Evolutionary conservation across 1,140 invertebrate species (phyloP), one percentile per base, ranked within the genome.

Genomic region (Heterodera schachtii): DNA sequence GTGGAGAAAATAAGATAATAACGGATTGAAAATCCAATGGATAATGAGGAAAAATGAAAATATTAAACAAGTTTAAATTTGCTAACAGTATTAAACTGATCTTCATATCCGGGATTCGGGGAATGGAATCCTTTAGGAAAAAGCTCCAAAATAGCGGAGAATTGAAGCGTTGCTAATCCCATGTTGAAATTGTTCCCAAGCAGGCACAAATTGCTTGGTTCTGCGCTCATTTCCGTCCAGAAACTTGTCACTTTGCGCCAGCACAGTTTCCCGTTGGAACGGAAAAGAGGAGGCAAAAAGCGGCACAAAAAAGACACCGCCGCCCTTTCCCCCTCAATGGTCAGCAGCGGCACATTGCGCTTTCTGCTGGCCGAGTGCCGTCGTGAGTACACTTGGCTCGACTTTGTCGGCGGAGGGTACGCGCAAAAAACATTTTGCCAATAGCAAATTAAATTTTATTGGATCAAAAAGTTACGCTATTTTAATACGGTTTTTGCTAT

Each of bases 381-480:
- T 41, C 79, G 8, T 3, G 79, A 80, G 44, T 80, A 66, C 13
- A 75, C 79, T 31, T 80, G 70, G 60, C 67, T 80, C 19, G 79
- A 80, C 41, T 80, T 80, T 31, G 52, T 80, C 67, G 46, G 31
- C 3, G 79, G 79, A 73, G 79, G 79, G 79, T 80, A 78, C 19
- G 76, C 9, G 57, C 21, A 19, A 11, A 52, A 52, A 52, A 52
- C 49, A 52, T 52, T 52, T 8, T 52, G 2, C 31, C 31, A 52
- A 52, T 52, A 1, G 49, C 2, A 11, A 8, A 8, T 52, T 52
- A 8, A 8, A 52, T 8, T 52, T 31, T 31, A 31, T 31, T 31
- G 31, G 31, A 31, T 31, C 31, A 1, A 31, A 31, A 31, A 31
- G 31, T 31, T 31, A 31, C 31, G 31, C 31, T 31, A 31, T 31